These are phyloP conservation scores for Suillia variegata DNA, from an alignment of 2,888 invertebrate species.

Conservation along the genomic window DNA sequence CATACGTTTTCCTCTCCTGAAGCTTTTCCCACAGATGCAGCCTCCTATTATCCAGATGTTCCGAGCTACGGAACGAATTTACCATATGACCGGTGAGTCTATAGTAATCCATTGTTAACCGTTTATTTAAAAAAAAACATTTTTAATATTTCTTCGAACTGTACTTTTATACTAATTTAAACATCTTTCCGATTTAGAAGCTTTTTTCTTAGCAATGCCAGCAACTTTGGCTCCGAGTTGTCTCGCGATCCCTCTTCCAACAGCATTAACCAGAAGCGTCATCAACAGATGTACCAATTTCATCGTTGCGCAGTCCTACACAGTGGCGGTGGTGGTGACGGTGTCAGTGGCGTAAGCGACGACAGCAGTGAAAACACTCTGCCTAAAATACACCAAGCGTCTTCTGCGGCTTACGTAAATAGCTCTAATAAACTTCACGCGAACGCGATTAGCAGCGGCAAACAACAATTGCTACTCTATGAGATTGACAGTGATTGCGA, in stretches of 20 bases:
- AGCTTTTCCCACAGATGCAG: slow-evolving; percentile 49
- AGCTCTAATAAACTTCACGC: not conserved
- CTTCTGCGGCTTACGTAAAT: not conserved
- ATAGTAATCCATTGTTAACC: not conserved
- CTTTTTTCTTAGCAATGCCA: slow-evolving; percentile 47
- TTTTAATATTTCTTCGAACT: not conserved
- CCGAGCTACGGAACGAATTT: slow-evolving; percentile 58
- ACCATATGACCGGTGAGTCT: slow-evolving; percentile 49
- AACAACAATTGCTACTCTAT: slow-evolving; percentile 20
- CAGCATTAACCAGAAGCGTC: slow-evolving; percentile 7
- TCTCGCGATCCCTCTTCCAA: slow-evolving; percentile 52
- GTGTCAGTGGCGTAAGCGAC: not conserved
- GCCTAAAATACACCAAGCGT: not conserved
- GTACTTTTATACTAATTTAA: slow-evolving; percentile 20
- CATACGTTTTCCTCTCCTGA: slow-evolving; percentile 59
- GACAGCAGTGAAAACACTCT: not conserved
- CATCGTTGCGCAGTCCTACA: slow-evolving; percentile 20
- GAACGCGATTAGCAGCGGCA: too few species aligned
- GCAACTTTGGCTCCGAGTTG: slow-evolving; percentile 58
- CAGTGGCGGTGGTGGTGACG: not conserved
- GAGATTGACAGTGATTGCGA: slow-evolving; percentile 45
- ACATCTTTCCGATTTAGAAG: slow-evolving; percentile 30
- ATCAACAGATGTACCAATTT: slow-evolving; percentile 15
- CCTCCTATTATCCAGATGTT: slow-evolving; percentile 46
- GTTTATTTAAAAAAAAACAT: not conserved